Conservation (phyloP, 1,140 invertebrate genomes). For the Lithobius niger region DNA sequence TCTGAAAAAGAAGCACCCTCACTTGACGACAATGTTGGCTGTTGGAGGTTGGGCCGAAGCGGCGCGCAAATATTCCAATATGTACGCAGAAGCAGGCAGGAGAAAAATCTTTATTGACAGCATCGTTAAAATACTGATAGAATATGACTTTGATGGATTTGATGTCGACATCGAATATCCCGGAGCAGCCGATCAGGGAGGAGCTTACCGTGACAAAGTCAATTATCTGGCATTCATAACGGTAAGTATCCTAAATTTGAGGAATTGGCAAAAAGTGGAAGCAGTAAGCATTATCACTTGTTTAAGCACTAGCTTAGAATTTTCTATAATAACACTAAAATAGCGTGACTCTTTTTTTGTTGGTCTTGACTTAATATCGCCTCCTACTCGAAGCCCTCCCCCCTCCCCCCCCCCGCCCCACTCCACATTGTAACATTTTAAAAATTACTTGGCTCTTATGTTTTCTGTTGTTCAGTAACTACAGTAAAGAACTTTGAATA, state of each 20-base stretch:
- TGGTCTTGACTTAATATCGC: too few species aligned
- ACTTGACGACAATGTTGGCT: constrained; percentile 60
- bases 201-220: constrained; percentile 66
- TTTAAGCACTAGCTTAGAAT: too few species aligned
- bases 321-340: too few species aligned
- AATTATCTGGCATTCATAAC: constrained; percentile 47
- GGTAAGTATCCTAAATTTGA: constrained; percentile 24
- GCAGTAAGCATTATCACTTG: too few species aligned
- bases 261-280: too few species aligned
- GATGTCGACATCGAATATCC: constrained; percentile 35
- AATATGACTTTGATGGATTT: constrained; percentile 32
- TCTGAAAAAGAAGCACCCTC: constrained; percentile 52
- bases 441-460: too few species aligned
- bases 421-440: too few species aligned
- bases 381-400: too few species aligned
- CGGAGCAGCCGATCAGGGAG: constrained; percentile 42
- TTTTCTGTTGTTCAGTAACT: too few species aligned
- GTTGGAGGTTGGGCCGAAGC: constrained; percentile 44
- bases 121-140: constrained; percentile 24
- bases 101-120: constrained; percentile 26
- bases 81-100: constrained; percentile 22
- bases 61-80: constrained; percentile 28
- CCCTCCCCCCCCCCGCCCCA: too few species aligned
- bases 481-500: too few species aligned
- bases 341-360: too few species aligned